Evolutionary conservation across 2,888 invertebrate species (phyloP).

Genomic region (Orthonychiurus folsomi): DNA sequence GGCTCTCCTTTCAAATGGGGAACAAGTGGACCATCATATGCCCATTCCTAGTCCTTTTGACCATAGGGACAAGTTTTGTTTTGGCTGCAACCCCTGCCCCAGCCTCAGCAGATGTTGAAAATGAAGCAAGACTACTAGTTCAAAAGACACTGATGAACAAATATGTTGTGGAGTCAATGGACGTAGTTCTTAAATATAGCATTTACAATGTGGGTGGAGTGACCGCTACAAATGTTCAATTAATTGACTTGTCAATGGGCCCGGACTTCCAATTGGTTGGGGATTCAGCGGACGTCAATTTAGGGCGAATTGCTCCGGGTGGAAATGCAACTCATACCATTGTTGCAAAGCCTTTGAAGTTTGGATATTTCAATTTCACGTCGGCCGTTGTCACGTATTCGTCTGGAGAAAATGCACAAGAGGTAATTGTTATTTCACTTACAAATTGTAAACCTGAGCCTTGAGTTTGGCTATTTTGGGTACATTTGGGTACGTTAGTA

Average conservation of each 20-base stretch:
- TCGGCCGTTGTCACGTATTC: slow-evolving; percentile 87
- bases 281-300: slow-evolving; percentile 69
- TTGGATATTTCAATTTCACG: slow-evolving; percentile 94
- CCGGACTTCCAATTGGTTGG: slow-evolving; percentile 55
- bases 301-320: slow-evolving; percentile 84
- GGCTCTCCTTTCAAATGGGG: too few species aligned
- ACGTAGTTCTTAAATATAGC: slow-evolving; percentile 88
- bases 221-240: slow-evolving; percentile 78
- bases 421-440: slow-evolving; percentile 52
- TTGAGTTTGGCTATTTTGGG: too few species aligned
- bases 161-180: slow-evolving; percentile 92
- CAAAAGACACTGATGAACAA: slow-evolving; percentile 92
- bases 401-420: slow-evolving; percentile 68
- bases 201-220: slow-evolving; percentile 87
- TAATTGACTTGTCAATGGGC: slow-evolving; percentile 86
- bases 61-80: neutral
- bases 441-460: too few species aligned
- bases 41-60: neutral
- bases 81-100: neutral
- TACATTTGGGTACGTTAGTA: too few species aligned
- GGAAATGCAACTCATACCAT: slow-evolving; percentile 90
- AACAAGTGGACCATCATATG: too few species aligned
- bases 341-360: slow-evolving; percentile 77
- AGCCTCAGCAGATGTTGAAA: slow-evolving; percentile 44
- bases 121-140: slow-evolving; percentile 71